These are phyloP conservation scores for Heterohyrax brucei DNA, from an alignment of 2,797 vertebrate genomes.

Conservation along the genomic window DNA sequence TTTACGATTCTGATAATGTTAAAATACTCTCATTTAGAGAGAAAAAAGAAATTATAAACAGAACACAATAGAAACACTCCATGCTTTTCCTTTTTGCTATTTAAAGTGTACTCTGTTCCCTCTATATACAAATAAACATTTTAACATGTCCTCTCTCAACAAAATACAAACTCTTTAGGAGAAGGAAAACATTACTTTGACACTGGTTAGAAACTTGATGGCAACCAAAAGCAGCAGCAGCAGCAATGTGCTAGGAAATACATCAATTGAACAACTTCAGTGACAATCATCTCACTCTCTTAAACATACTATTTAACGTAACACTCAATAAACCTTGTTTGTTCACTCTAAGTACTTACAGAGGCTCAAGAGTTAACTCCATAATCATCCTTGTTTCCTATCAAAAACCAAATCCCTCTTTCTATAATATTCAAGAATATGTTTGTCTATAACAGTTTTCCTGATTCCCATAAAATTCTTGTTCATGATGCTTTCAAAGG, in stretches of 20 bases:
- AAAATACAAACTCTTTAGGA: not conserved
- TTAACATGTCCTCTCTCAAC: not conserved
- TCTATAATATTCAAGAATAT: not conserved
- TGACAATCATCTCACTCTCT: not conserved
- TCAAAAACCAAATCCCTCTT: not conserved
- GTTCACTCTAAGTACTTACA: not conserved
- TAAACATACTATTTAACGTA: not conserved
- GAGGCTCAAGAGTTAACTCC: not conserved
- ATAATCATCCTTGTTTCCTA: not conserved
- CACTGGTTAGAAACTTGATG: not conserved
- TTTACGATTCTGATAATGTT: rapidly evolving
- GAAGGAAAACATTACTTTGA: not conserved
- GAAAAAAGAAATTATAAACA: not conserved
- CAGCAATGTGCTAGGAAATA: not conserved
- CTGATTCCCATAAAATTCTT: not conserved
- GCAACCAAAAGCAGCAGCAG: not conserved
- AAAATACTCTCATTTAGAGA: not conserved
- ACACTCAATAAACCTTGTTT: not conserved
- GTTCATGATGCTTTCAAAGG: not conserved
- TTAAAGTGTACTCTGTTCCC: not conserved
- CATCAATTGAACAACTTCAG: not conserved
- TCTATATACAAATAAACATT: not conserved
- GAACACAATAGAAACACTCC: not conserved
- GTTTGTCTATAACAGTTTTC: not conserved
- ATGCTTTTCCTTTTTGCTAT: not conserved